Evolutionary conservation across 2,797 vertebrate genomes (phyloP).

Genomic region (Sparus aurata): DNA sequence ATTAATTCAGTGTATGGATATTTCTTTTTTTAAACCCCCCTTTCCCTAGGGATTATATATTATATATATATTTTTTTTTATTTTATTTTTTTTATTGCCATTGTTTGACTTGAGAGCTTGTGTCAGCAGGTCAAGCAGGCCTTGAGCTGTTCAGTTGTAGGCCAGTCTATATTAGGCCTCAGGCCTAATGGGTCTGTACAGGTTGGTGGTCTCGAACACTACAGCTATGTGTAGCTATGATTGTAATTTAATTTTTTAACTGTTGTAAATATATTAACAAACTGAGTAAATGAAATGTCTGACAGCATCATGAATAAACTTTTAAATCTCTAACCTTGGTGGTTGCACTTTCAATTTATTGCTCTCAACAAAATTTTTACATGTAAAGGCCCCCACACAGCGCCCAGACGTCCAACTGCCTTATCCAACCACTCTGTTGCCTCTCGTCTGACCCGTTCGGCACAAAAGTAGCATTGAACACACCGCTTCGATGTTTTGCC

Average conservation of each 20-base stretch:
- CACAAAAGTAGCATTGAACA: no score
- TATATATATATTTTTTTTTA: constrained; percentile 20
- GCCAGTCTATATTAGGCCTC: neutral
- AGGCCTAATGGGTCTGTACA: constrained; percentile 4
- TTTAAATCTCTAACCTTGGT: constrained; percentile 40
- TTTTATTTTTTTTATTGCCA: no score
- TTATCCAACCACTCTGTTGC: no score
- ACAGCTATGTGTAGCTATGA: constrained; percentile 30
- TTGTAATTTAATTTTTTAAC: constrained; percentile 56
- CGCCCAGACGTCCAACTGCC: no score
- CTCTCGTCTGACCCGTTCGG: no score
- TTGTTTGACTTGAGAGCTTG: constrained; percentile 13
- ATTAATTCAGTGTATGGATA: neutral
- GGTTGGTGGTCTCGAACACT: neutral
- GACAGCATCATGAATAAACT: constrained; percentile 74
- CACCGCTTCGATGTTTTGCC: no score
- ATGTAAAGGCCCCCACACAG: no score
- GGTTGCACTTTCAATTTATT: neutral
- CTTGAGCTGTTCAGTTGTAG: constrained; percentile 16
- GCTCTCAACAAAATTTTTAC: neutral
- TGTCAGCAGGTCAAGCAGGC: constrained; percentile 11
- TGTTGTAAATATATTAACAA: constrained; percentile 76
- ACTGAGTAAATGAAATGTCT: constrained; percentile 51
- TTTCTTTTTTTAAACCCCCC: neutral
- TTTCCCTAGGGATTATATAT: neutral